These are phyloP conservation scores for Monodelphis domestica DNA, from an alignment of 2,797 vertebrate species.

Conservation along the genomic window DNA sequence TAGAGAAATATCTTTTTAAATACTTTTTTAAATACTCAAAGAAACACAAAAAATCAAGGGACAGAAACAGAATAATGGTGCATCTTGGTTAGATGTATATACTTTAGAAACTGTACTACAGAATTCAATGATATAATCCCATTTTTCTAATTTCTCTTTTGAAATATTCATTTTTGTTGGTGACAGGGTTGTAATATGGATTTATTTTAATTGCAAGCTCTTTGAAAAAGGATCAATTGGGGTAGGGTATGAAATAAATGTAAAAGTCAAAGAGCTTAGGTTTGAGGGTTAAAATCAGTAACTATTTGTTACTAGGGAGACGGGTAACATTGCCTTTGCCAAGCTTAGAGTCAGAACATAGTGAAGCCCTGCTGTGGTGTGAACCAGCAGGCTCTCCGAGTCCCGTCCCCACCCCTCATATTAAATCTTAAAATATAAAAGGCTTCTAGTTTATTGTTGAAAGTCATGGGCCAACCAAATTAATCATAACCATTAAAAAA, in stretches of 20 bases:
- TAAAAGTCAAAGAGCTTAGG: background rate
- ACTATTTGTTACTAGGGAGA: background rate
- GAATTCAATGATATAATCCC: background rate
- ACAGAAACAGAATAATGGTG: background rate
- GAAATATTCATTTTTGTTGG: background rate
- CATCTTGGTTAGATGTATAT: background rate
- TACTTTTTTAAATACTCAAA: too few relatives aligned
- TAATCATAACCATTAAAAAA: conserved; percentile 52
- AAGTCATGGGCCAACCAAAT: conserved; percentile 60
- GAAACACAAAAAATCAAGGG: too few relatives aligned
- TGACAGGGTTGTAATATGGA: background rate
- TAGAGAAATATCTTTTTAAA: too few relatives aligned
- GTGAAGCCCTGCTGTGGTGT: conserved; percentile 32
- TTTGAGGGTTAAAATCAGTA: conserved; percentile 21
- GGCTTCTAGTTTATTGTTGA: conserved; percentile 66
- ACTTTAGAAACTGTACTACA: background rate
- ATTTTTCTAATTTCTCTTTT: background rate
- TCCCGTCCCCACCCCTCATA: conserved; percentile 4
- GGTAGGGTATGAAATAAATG: background rate
- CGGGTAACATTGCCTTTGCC: background rate
- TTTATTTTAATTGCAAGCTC: background rate
- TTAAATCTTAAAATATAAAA: conserved; percentile 61
- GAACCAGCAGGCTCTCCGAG: background rate
- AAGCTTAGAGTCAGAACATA: background rate
- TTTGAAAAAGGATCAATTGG: background rate